phyloP scores from a whole-genome alignment of 2,797 vertebrate species.

The Smutsia temminckii region DNA sequence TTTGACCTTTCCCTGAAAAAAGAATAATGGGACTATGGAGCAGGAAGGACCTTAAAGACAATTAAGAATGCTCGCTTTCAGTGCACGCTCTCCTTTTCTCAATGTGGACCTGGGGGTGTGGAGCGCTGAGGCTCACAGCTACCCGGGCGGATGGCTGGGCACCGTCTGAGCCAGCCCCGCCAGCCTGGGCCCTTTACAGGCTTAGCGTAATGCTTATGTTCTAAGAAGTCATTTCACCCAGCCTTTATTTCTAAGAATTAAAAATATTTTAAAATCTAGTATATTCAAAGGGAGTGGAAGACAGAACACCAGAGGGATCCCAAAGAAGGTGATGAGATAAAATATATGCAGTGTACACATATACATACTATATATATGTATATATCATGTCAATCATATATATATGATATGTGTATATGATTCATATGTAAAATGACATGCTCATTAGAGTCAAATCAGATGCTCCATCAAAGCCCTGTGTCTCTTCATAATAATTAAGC shows the following conservation, averaged over 20 bases:
- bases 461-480: background rate
- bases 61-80: background rate
- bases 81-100: no score
- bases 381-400: no score
- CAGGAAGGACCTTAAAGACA: background rate
- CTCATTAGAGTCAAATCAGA: background rate
- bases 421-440: background rate
- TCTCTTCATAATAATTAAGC: constrained; percentile 1
- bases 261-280: background rate
- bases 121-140: no score
- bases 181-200: background rate
- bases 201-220: background rate
- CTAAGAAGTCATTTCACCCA: background rate
- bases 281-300: background rate
- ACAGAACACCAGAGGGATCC: background rate
- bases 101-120: no score
- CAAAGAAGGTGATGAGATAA: constrained; percentile 12
- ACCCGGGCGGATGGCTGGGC: background rate
- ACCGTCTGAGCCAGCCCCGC: background rate
- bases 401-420: background rate
- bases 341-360: background rate
- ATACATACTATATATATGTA: background rate
- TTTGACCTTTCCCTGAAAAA: background rate
- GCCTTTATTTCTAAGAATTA: constrained; percentile 13
- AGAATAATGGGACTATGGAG: background rate